Conservation (phyloP, 2,888 invertebrate genomes). For the Oscheius sp. region DNA sequence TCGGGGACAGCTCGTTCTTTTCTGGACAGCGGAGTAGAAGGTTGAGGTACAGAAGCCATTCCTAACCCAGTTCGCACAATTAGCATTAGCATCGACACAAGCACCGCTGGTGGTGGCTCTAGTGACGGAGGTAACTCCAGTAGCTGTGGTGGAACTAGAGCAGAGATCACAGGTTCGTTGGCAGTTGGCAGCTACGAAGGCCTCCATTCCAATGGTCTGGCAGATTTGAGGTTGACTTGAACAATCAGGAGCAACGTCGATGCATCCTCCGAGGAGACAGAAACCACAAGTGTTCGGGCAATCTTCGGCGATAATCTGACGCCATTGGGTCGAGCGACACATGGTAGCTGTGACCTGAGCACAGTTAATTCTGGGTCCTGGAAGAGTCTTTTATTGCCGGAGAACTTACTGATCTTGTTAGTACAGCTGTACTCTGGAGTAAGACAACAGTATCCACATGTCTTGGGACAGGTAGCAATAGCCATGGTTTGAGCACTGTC, state of each 20-base stretch:
- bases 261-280: constrained; percentile 21
- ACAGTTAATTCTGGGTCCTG: constrained; percentile 23
- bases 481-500: no score
- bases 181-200: neutral
- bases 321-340: constrained; percentile 18
- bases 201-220: neutral
- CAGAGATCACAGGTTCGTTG: neutral
- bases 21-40: constrained; percentile 17
- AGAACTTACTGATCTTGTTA: no score
- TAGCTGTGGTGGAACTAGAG: neutral
- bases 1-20: neutral
- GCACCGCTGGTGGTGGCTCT: neutral
- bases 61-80: constrained; percentile 17
- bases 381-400: neutral
- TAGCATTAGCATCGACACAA: neutral
- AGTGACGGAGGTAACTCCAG: neutral
- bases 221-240: neutral
- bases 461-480: constrained; percentile 22
- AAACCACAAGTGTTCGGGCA: constrained; percentile 27
- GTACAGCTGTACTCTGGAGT: constrained; percentile 6
- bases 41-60: constrained; percentile 26
- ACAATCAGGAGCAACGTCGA: constrained; percentile 10
- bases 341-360: constrained; percentile 2
- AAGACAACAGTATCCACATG: constrained; percentile 25
- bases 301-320: constrained; percentile 25